These are phyloP conservation scores for Thaleichthys pacificus DNA, from an alignment of 2,797 vertebrate species.

Conservation along the genomic window DNA sequence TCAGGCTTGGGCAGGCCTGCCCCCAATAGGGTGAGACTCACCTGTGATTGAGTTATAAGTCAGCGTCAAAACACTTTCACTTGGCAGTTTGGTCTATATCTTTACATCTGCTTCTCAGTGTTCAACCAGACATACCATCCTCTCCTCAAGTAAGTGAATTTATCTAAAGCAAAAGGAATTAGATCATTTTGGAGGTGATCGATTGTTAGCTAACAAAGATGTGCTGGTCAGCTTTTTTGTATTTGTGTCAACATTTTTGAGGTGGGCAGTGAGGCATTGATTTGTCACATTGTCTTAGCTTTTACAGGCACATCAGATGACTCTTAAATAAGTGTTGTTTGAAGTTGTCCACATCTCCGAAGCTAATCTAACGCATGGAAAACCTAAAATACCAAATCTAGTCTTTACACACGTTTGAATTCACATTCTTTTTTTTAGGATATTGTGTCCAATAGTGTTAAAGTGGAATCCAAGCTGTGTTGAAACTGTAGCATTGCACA, in stretches of 20 bases:
- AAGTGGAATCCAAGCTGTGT: too few relatives aligned
- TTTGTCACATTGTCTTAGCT: not conserved
- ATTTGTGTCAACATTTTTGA: not conserved
- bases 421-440: too few relatives aligned
- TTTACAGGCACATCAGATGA: slow-evolving; percentile 2
- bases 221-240: not conserved
- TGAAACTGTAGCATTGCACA: not conserved
- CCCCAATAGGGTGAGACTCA: slow-evolving; percentile 27
- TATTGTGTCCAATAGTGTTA: not conserved
- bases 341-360: not conserved
- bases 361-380: not conserved
- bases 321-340: not conserved
- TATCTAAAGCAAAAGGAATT: not conserved
- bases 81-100: slow-evolving; percentile 20
- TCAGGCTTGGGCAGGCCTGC: slow-evolving; percentile 41
- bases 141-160: slow-evolving; percentile 50
- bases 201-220: too few relatives aligned
- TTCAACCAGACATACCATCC: slow-evolving; percentile 28
- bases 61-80: slow-evolving; percentile 23
- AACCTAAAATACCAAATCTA: not conserved
- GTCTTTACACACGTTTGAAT: not conserved
- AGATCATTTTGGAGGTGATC: too few relatives aligned
- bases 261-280: not conserved
- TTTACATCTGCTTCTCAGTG: slow-evolving; percentile 18
- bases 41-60: slow-evolving; percentile 29